Percentiles rank a stretch among this genome's conserved stretches.
Conservation (phyloP, 2,797 vertebrate genomes). For the Picus viridis region DNA sequence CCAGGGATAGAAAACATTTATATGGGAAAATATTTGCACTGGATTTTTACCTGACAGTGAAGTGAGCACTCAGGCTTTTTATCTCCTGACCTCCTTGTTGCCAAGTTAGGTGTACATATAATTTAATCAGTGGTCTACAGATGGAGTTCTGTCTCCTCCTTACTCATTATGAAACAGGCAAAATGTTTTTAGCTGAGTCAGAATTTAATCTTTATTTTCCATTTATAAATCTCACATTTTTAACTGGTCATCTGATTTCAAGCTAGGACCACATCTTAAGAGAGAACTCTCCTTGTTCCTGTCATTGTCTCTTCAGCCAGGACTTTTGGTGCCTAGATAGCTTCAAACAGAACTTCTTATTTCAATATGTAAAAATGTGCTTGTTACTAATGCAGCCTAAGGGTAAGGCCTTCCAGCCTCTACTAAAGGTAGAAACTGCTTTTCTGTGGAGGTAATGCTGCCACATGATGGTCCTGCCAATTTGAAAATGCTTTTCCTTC, state of each 20-base stretch:
- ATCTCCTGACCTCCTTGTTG: background rate
- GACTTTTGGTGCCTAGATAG: background rate
- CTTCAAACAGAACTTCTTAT: background rate
- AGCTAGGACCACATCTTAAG: background rate
- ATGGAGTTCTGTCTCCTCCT: background rate
- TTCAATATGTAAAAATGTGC: background rate
- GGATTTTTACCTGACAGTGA: background rate
- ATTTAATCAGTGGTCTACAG: background rate
- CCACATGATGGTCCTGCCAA: background rate
- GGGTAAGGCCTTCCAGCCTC: background rate
- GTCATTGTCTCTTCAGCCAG: background rate
- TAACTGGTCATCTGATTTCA: background rate
- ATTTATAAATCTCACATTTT: background rate
- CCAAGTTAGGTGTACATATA: background rate
- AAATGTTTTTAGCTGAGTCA: background rate
- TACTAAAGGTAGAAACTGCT: background rate
- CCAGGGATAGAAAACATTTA: background rate
- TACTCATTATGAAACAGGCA: background rate
- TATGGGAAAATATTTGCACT: background rate
- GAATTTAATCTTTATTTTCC: background rate
- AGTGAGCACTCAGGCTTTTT: background rate
- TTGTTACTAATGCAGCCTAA: background rate
- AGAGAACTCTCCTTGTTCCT: background rate
- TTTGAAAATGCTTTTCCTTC: background rate
- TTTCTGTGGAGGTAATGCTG: background rate